Base-by-base conservation (phyloP, 2,113 vertebrate genomes). In the Syngnathus floridae region DNA sequence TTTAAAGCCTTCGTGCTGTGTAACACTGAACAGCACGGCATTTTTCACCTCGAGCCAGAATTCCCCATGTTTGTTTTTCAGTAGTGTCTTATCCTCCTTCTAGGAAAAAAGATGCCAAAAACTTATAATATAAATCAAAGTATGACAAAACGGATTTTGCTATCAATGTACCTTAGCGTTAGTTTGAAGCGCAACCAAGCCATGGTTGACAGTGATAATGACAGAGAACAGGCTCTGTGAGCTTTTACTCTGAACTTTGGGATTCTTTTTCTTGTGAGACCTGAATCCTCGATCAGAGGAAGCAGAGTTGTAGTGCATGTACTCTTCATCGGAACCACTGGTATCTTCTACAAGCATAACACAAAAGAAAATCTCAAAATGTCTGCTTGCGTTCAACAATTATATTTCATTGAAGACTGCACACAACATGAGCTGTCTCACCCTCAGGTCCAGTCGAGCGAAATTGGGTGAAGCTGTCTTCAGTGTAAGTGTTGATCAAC, bases 241-340 rank as follows among this genome's bases (percentile, higher is more conserved):
- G 56, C 89, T 94, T 86, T 93, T 97, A 74, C 86, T 94, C 71
- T 93, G 93, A 1, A 86, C 77, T 81, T 95, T 95, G 63, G 86
- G 81, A 66, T 93, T 98, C 83, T 93, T 96, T 84, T 92, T 97
- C 86, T 93, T 92, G 10, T 93, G 92, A 22, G 92, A 93, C 54
- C 93, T 90, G 73, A 91, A 92, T 81, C 91, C 93, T 17, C 91
- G 79, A 74, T 99, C 96, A 56, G 82, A 79, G 1, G 92, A 84
- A 36, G 93, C 82, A 9, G 90, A 92, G 83, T 93, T 94, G 73
- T 94, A 95, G 26, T 93, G 92, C 68, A 94, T 66, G 49, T 90
- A 93, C 78, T 99, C 97, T 62, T 99, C 97, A 65, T 99, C 97
- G 37, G 97, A 99, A 21, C 94, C 95, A 71, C 97, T 98, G 62